phyloP scores from a whole-genome alignment of 1,140 invertebrate species.

The Aphidius gifuensis region DNA sequence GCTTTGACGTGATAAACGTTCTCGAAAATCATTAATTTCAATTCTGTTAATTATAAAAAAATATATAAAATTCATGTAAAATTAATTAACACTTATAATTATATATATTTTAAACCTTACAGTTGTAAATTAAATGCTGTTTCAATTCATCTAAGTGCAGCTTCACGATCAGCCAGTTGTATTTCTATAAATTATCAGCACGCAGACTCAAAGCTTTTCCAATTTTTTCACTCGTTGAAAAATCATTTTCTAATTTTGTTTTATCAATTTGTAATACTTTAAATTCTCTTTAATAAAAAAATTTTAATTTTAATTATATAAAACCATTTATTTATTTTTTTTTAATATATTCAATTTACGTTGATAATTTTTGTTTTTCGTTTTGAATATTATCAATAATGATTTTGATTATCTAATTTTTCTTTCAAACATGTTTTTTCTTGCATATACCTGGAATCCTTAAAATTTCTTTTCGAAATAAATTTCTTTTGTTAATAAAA shows the following conservation, averaged over 20 bases:
- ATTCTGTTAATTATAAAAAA: conserved; percentile 25
- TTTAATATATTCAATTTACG: conserved; percentile 20
- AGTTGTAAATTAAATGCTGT: conserved; percentile 36
- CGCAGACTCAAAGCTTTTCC: conserved; percentile 27
- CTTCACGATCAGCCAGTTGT: conserved; percentile 35
- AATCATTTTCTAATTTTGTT: conserved; percentile 26
- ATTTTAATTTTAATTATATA: neutral
- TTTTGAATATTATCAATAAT: conserved; percentile 39
- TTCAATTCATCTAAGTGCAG: conserved; percentile 35
- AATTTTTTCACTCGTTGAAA: conserved; percentile 30
- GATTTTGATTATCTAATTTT: conserved; percentile 37
- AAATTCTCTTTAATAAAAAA: conserved; percentile 29
- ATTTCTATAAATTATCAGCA: conserved; percentile 34
- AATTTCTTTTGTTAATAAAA: too few species aligned
- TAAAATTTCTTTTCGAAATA: too few species aligned
- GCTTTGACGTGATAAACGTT: conserved; percentile 36
- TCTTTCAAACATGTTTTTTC: conserved; percentile 19
- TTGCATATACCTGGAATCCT: too few species aligned
- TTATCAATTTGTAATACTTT: conserved; percentile 30
- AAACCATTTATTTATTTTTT: neutral
- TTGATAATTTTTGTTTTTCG: conserved; percentile 40
- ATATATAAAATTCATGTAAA: neutral
- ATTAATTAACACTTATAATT: neutral
- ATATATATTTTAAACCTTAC: conserved; percentile 27
- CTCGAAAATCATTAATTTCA: conserved; percentile 40